Evolutionary conservation across 2,113 vertebrate species (phyloP).

Genomic region (Eulemur rufifrons): DNA sequence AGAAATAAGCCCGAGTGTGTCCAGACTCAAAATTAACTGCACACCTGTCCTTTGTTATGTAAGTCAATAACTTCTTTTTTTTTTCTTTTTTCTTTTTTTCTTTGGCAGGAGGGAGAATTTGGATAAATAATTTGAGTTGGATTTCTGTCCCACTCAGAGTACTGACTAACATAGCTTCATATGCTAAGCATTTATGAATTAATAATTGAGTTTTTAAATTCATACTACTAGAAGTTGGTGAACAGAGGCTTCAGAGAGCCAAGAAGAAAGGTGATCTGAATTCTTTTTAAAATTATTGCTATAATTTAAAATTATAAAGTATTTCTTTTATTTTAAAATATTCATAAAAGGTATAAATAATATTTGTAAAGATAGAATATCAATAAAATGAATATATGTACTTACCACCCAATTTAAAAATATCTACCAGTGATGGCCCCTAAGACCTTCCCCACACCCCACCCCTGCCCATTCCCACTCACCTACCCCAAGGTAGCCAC

Average conservation of each 20-base stretch:
- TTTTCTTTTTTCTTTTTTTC: neutral
- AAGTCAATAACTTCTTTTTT: neutral
- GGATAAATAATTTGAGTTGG: neutral
- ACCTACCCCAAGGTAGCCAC: neutral
- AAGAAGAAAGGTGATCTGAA: neutral
- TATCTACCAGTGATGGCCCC: neutral
- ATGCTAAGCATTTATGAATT: neutral
- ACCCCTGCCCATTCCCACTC: neutral
- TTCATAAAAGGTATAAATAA: neutral
- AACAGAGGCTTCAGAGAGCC: neutral
- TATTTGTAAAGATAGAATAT: neutral
- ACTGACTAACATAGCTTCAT: neutral
- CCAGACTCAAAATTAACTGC: neutral
- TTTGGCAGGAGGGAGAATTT: neutral
- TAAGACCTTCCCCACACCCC: neutral
- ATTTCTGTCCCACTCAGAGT: neutral
- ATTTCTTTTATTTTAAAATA: neutral
- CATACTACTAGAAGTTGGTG: neutral
- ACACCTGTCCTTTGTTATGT: neutral
- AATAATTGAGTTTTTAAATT: neutral
- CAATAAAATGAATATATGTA: neutral
- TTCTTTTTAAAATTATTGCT: neutral
- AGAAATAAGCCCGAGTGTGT: neutral
- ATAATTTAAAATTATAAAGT: conserved; percentile 24
- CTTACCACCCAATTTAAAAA: neutral